phyloP scores from a whole-genome alignment of 2,797 vertebrate species.

The Lateolabrax maculatus region DNA sequence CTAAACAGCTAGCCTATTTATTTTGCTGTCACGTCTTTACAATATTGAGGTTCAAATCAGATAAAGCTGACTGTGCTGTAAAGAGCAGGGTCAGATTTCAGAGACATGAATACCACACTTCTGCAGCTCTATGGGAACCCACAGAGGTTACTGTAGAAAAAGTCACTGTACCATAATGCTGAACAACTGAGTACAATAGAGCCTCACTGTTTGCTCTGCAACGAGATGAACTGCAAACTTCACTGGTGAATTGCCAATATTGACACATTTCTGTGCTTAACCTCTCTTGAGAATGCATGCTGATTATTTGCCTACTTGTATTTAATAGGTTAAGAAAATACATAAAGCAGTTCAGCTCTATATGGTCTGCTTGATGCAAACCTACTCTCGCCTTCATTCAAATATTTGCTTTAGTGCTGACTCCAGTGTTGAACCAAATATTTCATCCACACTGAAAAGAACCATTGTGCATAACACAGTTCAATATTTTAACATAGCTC shows the following conservation, averaged over 20 bases:
- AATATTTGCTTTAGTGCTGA: constrained; percentile 51
- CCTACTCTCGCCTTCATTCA: constrained; percentile 46
- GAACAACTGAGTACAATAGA: constrained; percentile 38
- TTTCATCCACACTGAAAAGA: constrained; percentile 38
- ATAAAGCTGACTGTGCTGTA: constrained; percentile 50
- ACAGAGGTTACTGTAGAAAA: constrained; percentile 47
- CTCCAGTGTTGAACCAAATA: constrained; percentile 40
- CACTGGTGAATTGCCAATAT: constrained; percentile 60
- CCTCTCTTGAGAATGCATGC: constrained; percentile 14
- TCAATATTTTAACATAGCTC: constrained; percentile 27
- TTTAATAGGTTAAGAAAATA: constrained; percentile 27
- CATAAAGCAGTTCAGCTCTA: constrained; percentile 11
- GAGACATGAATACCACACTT: constrained; percentile 38
- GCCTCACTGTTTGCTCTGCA: constrained; percentile 45
- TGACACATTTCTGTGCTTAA: constrained; percentile 62
- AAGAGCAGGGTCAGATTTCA: constrained; percentile 44
- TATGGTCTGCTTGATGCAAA: constrained; percentile 48
- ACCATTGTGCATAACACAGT: constrained; percentile 8
- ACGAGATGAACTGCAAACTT: constrained; percentile 70
- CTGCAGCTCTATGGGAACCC: constrained; percentile 36
- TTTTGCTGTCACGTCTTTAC: neutral
- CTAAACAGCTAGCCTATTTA: neutral
- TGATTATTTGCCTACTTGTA: constrained; percentile 15
- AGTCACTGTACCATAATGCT: constrained; percentile 38
- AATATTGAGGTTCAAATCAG: constrained; percentile 36